Evolutionary conservation across 2,797 vertebrate genomes (phyloP), one percentile per base, ranked within the genome.

Genomic region (Gymnoscopelus braueri): DNA sequence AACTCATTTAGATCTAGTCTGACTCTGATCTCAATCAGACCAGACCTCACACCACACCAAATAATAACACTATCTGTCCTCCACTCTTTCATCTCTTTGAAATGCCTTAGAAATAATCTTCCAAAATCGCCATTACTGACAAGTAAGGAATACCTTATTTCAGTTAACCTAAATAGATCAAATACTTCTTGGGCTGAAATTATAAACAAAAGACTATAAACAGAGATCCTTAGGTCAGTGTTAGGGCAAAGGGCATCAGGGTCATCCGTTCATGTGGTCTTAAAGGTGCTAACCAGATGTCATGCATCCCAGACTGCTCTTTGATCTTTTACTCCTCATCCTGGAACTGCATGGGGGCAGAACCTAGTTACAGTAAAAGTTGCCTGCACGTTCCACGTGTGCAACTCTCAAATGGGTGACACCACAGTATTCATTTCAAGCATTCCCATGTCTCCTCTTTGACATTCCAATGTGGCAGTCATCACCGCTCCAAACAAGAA

Each of bases 311-410:
- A 35, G 47, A 19, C 39, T 29, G 5, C 11, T 47, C 62, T 83
- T 75, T 88, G 65, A 88, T 77, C 68, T 83, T 78, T 77, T 52
- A 77, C 75, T 68, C 35, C 4, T 48, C 39, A 10, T 44, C 56
- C 12, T 23, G 47, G 63, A 62, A 50, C 60, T 54, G 55, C 54
- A 52, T 32, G 48, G 7, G 23, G 23, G 72, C 39, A 13, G 11
- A 9, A 11, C 55, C 55, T 14, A 6, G 29, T 32, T 12, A 60
- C 35, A 51, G 12, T 51, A 15, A 15, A 12, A 39, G 32, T 9
- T 23, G 11, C 19, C 32, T 24, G 51, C 52, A 52, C 72, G 29
- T 44, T 44, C 39, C n/a, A 12, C 39, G 39, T 11, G 58, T 3
- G 7, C 19, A 32, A 50, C 48, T 39, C 62, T 62, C 13, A 63